A percentile compares a stretch with the other conserved stretches of the same genome.
Evolutionary conservation across 2,113 vertebrate genomes (phyloP).

Genomic region (Eudyptes chrysolophus): DNA sequence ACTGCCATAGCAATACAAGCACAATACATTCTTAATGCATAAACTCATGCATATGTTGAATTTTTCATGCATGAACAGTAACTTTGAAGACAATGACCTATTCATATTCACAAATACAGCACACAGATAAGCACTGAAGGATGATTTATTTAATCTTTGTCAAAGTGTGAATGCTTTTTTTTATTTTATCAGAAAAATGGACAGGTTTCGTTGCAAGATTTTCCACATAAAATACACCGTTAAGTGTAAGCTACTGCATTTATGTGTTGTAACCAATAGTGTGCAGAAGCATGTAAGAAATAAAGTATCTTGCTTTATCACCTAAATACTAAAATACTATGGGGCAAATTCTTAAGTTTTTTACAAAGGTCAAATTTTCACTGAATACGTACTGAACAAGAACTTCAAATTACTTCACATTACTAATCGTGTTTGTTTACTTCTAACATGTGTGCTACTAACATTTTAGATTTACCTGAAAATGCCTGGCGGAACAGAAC

Average conservation of each 20-base stretch:
- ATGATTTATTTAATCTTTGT: slow-evolving; percentile 28
- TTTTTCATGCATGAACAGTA: not conserved
- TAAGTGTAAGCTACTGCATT: slow-evolving; percentile 54
- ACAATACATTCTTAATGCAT: not conserved
- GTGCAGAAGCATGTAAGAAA: slow-evolving; percentile 58
- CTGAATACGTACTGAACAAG: not conserved
- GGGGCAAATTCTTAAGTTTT: not conserved
- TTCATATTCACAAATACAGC: not conserved
- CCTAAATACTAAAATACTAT: not conserved
- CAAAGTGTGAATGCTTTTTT: not conserved
- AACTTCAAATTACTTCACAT: not conserved
- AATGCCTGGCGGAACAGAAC: slow-evolving; percentile 63
- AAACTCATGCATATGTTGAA: not conserved
- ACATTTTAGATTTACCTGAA: slow-evolving; percentile 51
- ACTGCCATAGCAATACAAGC: not conserved
- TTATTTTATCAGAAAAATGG: not conserved
- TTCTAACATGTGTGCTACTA: slow-evolving; percentile 45
- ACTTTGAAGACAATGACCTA: not conserved
- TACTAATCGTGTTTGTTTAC: not conserved
- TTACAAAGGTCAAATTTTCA: not conserved
- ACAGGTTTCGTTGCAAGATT: slow-evolving; percentile 35
- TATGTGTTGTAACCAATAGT: slow-evolving; percentile 44
- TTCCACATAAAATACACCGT: slow-evolving; percentile 54
- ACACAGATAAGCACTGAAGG: not conserved
- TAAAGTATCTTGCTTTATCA: slow-evolving; percentile 53